A percentile compares a stretch with the other conserved stretches of the same genome.
Conservation (phyloP, 2,888 invertebrate species). For the Aleiodes testaceus region DNA sequence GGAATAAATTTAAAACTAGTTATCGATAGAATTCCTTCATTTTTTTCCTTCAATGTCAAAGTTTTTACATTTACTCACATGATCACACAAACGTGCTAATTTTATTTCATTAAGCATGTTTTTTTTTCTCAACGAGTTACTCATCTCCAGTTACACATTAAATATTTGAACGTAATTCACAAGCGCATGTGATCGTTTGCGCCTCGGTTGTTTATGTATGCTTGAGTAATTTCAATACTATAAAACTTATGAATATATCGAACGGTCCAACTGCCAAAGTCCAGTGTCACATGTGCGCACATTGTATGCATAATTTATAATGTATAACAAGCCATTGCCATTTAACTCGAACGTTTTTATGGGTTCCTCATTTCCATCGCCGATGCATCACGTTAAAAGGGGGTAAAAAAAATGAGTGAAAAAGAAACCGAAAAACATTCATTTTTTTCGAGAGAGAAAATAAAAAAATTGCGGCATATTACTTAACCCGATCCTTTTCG, state of each 20-base stretch:
- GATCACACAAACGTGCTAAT: not conserved
- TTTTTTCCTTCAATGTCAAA: not conserved
- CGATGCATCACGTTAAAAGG: not conserved
- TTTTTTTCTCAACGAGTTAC: conserved; percentile 1
- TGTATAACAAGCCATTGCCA: not conserved
- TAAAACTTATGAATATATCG: conserved; percentile 14
- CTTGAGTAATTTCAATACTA: conserved; percentile 26
- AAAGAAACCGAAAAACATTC: not conserved
- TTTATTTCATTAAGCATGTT: not conserved
- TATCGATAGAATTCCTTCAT: not conserved
- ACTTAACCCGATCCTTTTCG: conserved; percentile 29
- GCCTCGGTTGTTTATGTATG: not conserved
- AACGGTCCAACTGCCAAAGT: conserved; percentile 39
- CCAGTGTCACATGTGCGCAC: conserved; percentile 18
- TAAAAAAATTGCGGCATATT: conserved; percentile 27
- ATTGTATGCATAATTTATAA: conserved; percentile 32
- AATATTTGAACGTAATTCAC: conserved; percentile 21
- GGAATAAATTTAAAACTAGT: not conserved
- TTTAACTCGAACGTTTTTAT: conserved; percentile 13
- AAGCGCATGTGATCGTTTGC: conserved; percentile 3
- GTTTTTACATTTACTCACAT: conserved; percentile 1
- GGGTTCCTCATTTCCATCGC: not conserved
- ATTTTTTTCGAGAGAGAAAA: not conserved
- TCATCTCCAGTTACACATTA: conserved; percentile 23
- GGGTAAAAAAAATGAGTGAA: not conserved